Evolutionary conservation across 2,797 vertebrate species (phyloP), one percentile per base, ranked within the genome.

Genomic region (Acanthopagrus latus): DNA sequence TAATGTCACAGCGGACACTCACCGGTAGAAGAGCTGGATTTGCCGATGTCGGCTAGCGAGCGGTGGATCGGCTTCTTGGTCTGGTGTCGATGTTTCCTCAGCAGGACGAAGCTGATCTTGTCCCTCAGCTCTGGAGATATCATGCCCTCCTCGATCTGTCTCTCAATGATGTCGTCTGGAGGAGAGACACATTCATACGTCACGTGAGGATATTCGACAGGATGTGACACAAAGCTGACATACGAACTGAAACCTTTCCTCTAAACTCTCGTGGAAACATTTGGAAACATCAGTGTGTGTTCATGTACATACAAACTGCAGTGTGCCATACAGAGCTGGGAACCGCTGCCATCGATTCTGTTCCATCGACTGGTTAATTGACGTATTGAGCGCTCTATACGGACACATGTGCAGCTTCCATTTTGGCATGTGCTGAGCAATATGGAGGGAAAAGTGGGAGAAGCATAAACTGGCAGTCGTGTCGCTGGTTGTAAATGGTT

Each of bases 51-150:
- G 0, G 94, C 97, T 71, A 99, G 81, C 0, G 98, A 99, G 50
- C 97, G 96, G 82, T 99, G 98, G 84, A 99, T 98, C 0, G 98
- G 97, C 76, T 99, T 99, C 94, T 99, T 99, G 91, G 98, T 99
- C 87, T 99, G 98, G 91, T 99, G 98, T 18, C 96, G 96, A 81
- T 99, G 98, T 82, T 97, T 98, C 82, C 98, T 95, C 87, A 99
- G 93, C 29, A 99, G 95, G 18, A 99, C 96, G 0, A 95, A 99
- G 84, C 95, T 97, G 85, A 99, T 96, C 91, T 97, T 96, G 3
- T 99, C 98, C 70, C 96, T 91, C 63, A 99, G 94, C 38, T 99
- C 98, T 0, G 97, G 96, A 54, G 94, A 92, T 17, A 99, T 92
- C 83, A 96, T 89, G 20, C 97, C 97, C 0, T 97, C 97, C 79